A percentile compares a stretch with the other conserved stretches of the same genome.
These are phyloP conservation scores for Tympanoctomys barrerae DNA, from an alignment of 2,797 vertebrate genomes.

Conservation along the genomic window DNA sequence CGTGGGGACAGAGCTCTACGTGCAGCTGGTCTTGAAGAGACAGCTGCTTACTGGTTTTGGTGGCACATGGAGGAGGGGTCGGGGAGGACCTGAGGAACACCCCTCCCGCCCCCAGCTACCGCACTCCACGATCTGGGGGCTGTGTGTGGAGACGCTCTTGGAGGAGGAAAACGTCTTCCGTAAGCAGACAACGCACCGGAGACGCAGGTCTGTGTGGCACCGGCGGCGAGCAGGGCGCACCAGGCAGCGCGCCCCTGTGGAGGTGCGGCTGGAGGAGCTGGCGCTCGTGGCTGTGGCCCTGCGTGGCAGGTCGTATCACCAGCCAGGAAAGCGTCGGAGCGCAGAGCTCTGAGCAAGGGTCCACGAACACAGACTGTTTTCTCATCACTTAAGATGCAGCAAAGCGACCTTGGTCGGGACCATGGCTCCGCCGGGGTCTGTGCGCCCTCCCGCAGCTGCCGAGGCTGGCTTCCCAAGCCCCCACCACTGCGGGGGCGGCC, in stretches of 20 bases:
- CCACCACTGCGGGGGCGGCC: background rate
- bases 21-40: background rate
- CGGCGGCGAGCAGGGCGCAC: accelerated
- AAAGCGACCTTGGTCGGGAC: too few species aligned
- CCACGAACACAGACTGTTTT: too few species aligned
- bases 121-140: too few species aligned
- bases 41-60: background rate
- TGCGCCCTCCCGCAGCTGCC: background rate
- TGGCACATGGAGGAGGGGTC: too few species aligned
- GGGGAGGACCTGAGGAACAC: too few species aligned
- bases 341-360: background rate
- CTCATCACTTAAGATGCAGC: too few species aligned
- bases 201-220: background rate
- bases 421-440: background rate
- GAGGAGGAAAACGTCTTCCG: accelerated
- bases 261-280: background rate
- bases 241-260: background rate
- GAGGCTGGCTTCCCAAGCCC: background rate
- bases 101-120: background rate
- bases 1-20: background rate
- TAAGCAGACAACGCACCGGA: too few species aligned
- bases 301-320: too few species aligned
- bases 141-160: background rate
- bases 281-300: background rate
- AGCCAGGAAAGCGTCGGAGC: background rate